Percentiles rank a stretch among this genome's conserved stretches.
Evolutionary conservation across 2,113 vertebrate species (phyloP).

Genomic region (Aspiorhynchus laticeps): DNA sequence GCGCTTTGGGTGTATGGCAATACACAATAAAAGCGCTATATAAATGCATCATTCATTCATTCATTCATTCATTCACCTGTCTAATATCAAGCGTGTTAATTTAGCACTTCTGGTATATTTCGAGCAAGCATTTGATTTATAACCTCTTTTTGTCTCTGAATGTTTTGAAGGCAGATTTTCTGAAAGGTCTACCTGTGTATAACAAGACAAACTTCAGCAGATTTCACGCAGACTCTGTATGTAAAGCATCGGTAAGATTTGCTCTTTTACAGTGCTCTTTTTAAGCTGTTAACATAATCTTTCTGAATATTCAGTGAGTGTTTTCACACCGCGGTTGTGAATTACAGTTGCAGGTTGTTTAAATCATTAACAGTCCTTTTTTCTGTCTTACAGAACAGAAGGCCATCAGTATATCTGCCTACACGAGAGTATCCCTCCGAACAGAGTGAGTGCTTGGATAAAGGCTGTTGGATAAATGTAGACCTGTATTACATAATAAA

Average conservation of each 20-base stretch:
- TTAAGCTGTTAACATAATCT: background rate
- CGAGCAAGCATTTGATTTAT: background rate
- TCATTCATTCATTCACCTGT: too few relatives aligned
- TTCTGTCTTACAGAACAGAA: slow-evolving; percentile 83
- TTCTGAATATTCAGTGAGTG: background rate
- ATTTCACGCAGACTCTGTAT: slow-evolving; percentile 97
- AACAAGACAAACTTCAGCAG: slow-evolving; percentile 99
- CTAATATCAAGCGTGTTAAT: background rate
- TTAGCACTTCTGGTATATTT: background rate
- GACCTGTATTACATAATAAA: too few relatives aligned
- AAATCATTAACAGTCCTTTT: background rate
- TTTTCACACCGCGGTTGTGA: background rate
- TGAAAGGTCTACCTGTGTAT: slow-evolving; percentile 97
- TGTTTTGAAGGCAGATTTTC: slow-evolving; percentile 87
- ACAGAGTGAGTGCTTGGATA: slow-evolving; percentile 83
- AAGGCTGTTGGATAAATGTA: background rate
- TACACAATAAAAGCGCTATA: too few relatives aligned
- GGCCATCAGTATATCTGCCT: slow-evolving; percentile 94
- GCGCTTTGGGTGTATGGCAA: too few relatives aligned
- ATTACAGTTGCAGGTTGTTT: background rate
- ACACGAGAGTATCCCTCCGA: slow-evolving; percentile 95
- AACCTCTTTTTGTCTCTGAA: background rate
- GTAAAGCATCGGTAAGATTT: slow-evolving; percentile 94
- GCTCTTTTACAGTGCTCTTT: background rate
- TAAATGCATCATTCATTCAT: too few relatives aligned